Evolutionary conservation across 2,113 vertebrate genomes (phyloP), one percentile per base, ranked within the genome.

Genomic region (Corythornis vintsioides): DNA sequence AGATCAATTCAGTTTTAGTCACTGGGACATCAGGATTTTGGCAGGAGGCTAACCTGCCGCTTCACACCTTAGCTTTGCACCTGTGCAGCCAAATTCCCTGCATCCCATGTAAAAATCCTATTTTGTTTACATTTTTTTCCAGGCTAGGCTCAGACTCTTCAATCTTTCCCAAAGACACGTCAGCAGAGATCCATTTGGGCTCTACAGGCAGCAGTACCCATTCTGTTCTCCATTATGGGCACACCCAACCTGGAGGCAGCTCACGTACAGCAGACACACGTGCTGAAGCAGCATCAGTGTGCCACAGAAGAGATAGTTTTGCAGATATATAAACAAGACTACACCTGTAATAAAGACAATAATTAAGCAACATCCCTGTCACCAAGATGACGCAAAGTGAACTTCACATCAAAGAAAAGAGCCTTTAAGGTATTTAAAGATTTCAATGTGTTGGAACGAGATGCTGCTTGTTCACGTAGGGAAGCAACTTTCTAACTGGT

Each of bases 401-500:
- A 79, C 18, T 61, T 77, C 64, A 31, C 22, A 69, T 83, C 60
- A 88, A 86, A 88, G 43, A 33, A 87, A 90, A 91, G 13, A 93
- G 26, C 18, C 40, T 70, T 47, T 40, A 67, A 89, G 56, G 85
- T 77, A 92, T 33, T 76, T 67, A 53, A 66, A 72, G 43, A 82
- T 65, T 69, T 47, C 63, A 50, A 82, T 42, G 31, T 33, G 24
- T 5, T 82, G 26, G 35, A 82, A 59, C 0, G 0, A 93, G 55
- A 78, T 40, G 11, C 24, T 61, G 53, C 20, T 86, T 1, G 0
- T 45, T 86, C 2, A 0, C 0, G 0, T 13, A 83, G 26, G 48
- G 43, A 67, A 93, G 43, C 17, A 56, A 71, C 21, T 73, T 53
- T 16, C 56, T 87, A 76, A 65, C n/a, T 38, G 42, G 22, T 48